Evolutionary conservation across 2,888 invertebrate genomes (phyloP).

Genomic region (Polydesmus complanatus): DNA sequence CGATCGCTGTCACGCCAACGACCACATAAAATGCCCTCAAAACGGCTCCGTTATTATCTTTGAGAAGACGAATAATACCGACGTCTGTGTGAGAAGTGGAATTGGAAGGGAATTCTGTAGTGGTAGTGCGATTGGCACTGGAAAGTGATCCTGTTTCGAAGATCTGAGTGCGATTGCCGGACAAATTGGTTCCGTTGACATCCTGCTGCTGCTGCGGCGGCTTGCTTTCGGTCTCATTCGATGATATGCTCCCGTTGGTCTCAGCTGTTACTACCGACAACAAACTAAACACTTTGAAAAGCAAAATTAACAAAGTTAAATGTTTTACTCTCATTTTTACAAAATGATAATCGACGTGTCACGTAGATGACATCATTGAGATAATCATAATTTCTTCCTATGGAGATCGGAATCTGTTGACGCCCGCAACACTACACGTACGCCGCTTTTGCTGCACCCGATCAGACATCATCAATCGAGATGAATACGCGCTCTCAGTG

Average conservation of each 20-base stretch:
- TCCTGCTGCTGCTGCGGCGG: not conserved
- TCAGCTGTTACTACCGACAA: not conserved
- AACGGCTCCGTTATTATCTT: constrained; percentile 6
- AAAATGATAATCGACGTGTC: too few relatives aligned
- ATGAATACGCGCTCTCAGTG: too few relatives aligned
- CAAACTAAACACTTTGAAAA: not conserved
- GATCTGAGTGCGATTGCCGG: not conserved
- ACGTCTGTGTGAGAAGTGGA: not conserved
- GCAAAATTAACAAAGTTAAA: too few relatives aligned
- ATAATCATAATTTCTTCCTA: too few relatives aligned
- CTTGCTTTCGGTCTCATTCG: not conserved
- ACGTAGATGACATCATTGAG: too few relatives aligned
- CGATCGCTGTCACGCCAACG: constrained; percentile 12
- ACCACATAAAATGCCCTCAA: constrained; percentile 13
- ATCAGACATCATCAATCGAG: too few relatives aligned
- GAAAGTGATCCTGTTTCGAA: not conserved
- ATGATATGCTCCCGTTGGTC: not conserved
- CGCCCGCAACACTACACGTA: too few relatives aligned
- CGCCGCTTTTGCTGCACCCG: too few relatives aligned
- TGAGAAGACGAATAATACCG: not conserved
- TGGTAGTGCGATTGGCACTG: not conserved
- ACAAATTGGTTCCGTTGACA: not conserved
- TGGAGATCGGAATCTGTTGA: too few relatives aligned
- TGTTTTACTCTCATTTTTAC: too few relatives aligned
- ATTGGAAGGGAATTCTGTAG: not conserved